Conservation (phyloP, 2,113 vertebrate genomes). For the Triplophysa tibetana region DNA sequence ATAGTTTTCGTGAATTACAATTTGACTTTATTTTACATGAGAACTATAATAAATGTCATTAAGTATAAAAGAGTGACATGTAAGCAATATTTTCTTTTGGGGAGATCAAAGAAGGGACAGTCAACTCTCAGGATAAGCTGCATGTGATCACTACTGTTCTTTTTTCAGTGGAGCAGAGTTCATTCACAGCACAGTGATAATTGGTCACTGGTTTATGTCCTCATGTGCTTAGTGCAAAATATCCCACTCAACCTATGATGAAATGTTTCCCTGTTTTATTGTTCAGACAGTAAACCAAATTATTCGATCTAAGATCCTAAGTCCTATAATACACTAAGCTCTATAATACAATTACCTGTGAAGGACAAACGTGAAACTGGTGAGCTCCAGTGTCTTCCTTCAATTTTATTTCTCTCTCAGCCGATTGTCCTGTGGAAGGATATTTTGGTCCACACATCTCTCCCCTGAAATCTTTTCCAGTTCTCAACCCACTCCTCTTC, state of each 20-base stretch:
- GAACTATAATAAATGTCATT: no score
- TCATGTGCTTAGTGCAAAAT: constrained; percentile 64
- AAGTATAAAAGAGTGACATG: no score
- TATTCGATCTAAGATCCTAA: background rate
- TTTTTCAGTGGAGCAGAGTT: background rate
- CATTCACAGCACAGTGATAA: constrained; percentile 63
- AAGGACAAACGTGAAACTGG: constrained; percentile 42
- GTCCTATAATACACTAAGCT: background rate
- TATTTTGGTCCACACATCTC: constrained; percentile 69
- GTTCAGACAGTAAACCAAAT: background rate
- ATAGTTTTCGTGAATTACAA: no score
- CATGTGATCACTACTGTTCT: background rate
- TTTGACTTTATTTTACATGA: no score
- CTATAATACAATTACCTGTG: background rate
- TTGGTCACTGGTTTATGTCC: constrained; percentile 54
- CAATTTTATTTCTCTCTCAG: constrained; percentile 55
- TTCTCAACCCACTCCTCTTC: constrained; percentile 61
- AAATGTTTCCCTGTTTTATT: constrained; percentile 25
- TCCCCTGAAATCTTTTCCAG: constrained; percentile 28
- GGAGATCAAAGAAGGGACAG: background rate
- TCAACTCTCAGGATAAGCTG: background rate
- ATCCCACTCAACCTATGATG: constrained; percentile 58
- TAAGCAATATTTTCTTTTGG: no score
- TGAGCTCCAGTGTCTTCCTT: constrained; percentile 54
- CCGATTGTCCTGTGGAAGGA: constrained; percentile 66